Base-by-base conservation (phyloP, 2,113 vertebrate genomes). In the Caretta caretta region DNA sequence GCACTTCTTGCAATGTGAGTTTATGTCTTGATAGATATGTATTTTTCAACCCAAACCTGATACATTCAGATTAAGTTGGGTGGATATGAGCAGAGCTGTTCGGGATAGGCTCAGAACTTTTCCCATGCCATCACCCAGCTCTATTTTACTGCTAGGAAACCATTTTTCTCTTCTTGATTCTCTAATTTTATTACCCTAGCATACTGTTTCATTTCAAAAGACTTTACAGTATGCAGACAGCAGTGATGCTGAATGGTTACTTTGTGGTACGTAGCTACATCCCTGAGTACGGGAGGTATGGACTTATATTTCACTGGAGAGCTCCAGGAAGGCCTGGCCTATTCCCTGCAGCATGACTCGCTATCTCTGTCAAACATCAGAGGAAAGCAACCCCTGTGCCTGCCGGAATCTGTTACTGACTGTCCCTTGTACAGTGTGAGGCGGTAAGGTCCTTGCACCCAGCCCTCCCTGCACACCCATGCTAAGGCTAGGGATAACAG, bases 401-500 rank as follows among this genome's bases (percentile, higher is more conserved):
- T 12, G 1, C 3, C 81, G 38, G n/a, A 7, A 86, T 8, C 19
- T 57, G 10, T 35, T 42, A 54, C 0, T 84, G 29, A 42, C 9
- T 65, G 16, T 24, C 2, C 0, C 3, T 86, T 59, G 46, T 83
- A 38, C 6, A 8, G 17, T 10, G 8, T 0, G 2, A 65, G 17
- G 6, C 56, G 62, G 1, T 80, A 10, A 84, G 11, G 49, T 2
- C 4, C 51, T 54, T 62, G 16, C 1, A 0, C 75, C 80, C n/a
- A 46, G 3, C 9, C 10, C 38, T 42, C 5, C 5, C 72, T 46
- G n/a, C 10, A 46, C 19, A 46, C 38, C 72, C 38, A 75, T 12
- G 10, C n/a, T 75, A 42, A 75, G 38, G 10, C 38, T 35, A 75
- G 10, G 10, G 10, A 75, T 38, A 75, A 75, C 42, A 11, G 20